Base-by-base conservation (phyloP, 2,888 invertebrate species). In the Agonum fuliginosum region DNA sequence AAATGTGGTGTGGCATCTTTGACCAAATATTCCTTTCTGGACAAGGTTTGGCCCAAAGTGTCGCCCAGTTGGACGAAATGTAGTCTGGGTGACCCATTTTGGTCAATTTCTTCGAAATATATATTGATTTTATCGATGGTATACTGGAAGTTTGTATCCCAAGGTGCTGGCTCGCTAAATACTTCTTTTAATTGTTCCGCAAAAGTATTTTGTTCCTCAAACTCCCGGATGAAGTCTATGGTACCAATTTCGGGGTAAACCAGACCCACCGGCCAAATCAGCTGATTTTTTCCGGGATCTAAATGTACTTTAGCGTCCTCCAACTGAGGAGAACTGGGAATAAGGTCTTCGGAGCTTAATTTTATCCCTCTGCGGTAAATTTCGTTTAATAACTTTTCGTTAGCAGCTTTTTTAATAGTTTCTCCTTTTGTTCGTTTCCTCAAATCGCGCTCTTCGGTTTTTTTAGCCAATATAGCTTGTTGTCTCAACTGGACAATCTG, bases 191-290 rank as follows among this genome's bases (percentile, higher is more conserved):
- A 83, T 74, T 92, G 91, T 65, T 91, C 90, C 70, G 84, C 85
- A 85, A 90, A 91, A 89, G 89, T 87, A 0, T 90, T 89, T 81
- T 92, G 90, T 87, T 97, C 97, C 6, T 91, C 90, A 83, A 97
- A 95, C 78, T 91, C 90, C 85, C 94, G 92, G 43, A 98, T 90
- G 82, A 97, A 95, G 86, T 99, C 98, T 65, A 96, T 94, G 82
- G 94, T 92, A 78, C 92, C 89, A 83, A 93, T 93, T 86, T 98
- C 97, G 0, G 98, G 98, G 86, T 97, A 98, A 8, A 96, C 87
- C 81, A 98, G 91, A 14, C 95, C 88, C 0, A 97, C 93, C 0
- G 98, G 98, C 97, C 97, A 98, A 69, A 92, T 87, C 8, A 98
- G 86, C 46, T 87, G 85, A 10, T 87, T 82, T 0, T 91, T 86